Percentiles rank a stretch among this genome's conserved stretches.
Conservation (phyloP, 2,888 invertebrate species). For the Drosophila formosana region DNA sequence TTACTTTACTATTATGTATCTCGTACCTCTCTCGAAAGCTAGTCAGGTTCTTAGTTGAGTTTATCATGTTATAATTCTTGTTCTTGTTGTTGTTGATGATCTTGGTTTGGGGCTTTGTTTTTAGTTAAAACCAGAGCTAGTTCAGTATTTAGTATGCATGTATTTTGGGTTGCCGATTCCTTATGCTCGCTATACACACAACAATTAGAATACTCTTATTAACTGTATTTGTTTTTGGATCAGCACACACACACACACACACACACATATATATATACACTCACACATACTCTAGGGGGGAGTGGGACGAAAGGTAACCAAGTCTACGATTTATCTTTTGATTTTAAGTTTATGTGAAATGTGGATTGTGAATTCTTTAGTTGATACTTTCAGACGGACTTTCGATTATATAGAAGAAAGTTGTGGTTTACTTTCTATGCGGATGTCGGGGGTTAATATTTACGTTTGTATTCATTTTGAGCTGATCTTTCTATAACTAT, state of each 20-base stretch:
- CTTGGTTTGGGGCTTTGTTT: constrained; percentile 28
- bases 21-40: constrained; percentile 68
- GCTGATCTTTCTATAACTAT: no score
- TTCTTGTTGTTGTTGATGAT: background rate
- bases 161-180: constrained; percentile 29
- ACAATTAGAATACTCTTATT: constrained; percentile 51
- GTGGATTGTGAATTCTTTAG: background rate
- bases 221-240: constrained; percentile 23
- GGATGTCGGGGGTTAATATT: no score
- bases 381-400: constrained; percentile 1
- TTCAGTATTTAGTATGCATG: constrained; percentile 53
- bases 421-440: background rate
- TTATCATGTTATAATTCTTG: constrained; percentile 32
- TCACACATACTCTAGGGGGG: constrained; percentile 9
- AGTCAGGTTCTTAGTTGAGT: constrained; percentile 78
- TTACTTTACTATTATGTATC: constrained; percentile 42
- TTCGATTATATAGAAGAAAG: background rate
- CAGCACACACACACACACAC: constrained; percentile 7
- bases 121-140: constrained; percentile 49
- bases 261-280: constrained; percentile 6
- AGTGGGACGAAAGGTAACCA: background rate
- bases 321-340: constrained; percentile 25
- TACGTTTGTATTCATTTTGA: background rate
- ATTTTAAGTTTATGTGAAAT: no score
- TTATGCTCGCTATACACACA: constrained; percentile 33